Evolutionary conservation across 2,888 invertebrate genomes (phyloP).

Genomic region (Acanthopleura granulata): DNA sequence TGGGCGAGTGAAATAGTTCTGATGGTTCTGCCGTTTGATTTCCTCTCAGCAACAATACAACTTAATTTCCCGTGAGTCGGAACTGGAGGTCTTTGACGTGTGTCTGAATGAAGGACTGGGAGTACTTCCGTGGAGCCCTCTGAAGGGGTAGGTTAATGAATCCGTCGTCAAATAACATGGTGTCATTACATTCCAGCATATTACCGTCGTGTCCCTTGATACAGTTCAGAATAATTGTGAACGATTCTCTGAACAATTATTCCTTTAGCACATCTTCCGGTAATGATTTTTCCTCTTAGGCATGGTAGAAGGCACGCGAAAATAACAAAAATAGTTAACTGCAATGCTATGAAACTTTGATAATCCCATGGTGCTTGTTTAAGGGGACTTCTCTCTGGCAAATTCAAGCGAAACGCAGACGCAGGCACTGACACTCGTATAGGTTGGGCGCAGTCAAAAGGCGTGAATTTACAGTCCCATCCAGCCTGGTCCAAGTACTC

Average conservation of each 20-base stretch:
- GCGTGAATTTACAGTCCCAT: slow-evolving; percentile 26
- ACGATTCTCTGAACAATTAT: too few species aligned
- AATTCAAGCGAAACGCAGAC: slow-evolving; percentile 17
- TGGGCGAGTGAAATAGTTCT: too few species aligned
- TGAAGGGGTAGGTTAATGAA: slow-evolving; percentile 32
- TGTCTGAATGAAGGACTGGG: slow-evolving; percentile 39
- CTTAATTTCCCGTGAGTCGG: slow-evolving; percentile 34
- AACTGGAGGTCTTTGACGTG: slow-evolving; percentile 37
- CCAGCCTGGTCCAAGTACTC: slow-evolving; percentile 38
- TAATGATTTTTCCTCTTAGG: too few species aligned
- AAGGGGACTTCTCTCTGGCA: slow-evolving; percentile 19
- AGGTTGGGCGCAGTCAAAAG: slow-evolving; percentile 2
- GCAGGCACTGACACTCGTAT: neutral
- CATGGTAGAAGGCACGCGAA: too few species aligned
- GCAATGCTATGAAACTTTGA: too few species aligned
- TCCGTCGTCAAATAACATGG: too few species aligned
- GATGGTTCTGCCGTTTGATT: too few species aligned
- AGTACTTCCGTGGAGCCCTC: slow-evolving; percentile 43
- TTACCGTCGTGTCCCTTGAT: too few species aligned
- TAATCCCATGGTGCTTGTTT: slow-evolving; percentile 4
- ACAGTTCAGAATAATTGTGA: too few species aligned
- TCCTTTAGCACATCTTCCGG: too few species aligned
- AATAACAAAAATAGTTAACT: too few species aligned
- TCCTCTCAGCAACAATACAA: slow-evolving; percentile 41
- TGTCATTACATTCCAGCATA: too few species aligned